These are phyloP conservation scores for Turritopsis dohrnii DNA, from an alignment of 30 jellyfish, hydroid and myxozoan species.

Conservation along the genomic window DNA sequence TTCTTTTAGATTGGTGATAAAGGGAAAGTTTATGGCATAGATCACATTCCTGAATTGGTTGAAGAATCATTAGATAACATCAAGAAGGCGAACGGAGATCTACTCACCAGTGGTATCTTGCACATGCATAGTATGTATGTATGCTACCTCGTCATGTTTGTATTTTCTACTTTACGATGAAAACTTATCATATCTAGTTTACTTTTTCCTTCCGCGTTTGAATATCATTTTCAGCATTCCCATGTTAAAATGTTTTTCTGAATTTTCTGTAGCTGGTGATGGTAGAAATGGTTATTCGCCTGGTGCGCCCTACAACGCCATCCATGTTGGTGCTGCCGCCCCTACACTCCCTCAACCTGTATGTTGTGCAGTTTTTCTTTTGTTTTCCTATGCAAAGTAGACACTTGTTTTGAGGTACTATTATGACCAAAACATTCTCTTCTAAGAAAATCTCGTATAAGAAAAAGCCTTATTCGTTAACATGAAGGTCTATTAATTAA, in stretches of 20 bases:
- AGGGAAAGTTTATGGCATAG: conserved; percentile 90
- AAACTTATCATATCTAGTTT: not conserved
- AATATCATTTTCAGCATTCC: not conserved
- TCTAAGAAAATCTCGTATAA: too few species aligned
- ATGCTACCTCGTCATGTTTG: not conserved
- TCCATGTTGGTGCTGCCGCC: conserved; percentile 99
- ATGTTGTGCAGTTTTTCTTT: conserved; percentile 18
- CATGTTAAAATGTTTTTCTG: not conserved
- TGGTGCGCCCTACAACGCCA: conserved; percentile 98
- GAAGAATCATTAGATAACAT: conserved; percentile 58
- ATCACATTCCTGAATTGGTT: conserved; percentile 85
- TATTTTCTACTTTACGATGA: not conserved
- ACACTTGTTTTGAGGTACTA: too few species aligned
- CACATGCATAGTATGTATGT: conserved; percentile 54
- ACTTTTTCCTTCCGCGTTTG: not conserved
- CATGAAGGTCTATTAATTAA: too few species aligned
- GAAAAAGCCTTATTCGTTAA: too few species aligned
- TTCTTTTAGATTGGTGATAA: conserved; percentile 75
- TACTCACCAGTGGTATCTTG: conserved; percentile 57
- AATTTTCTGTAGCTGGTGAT: conserved; percentile 70
- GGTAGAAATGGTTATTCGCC: conserved; percentile 84
- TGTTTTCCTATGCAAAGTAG: not conserved
- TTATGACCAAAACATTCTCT: too few species aligned
- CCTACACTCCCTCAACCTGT: conserved; percentile 93
- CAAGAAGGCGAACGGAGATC: conserved; percentile 62